Evolutionary conservation across 2,113 vertebrate species (phyloP).

Genomic region (Stictonetta naevosa): DNA sequence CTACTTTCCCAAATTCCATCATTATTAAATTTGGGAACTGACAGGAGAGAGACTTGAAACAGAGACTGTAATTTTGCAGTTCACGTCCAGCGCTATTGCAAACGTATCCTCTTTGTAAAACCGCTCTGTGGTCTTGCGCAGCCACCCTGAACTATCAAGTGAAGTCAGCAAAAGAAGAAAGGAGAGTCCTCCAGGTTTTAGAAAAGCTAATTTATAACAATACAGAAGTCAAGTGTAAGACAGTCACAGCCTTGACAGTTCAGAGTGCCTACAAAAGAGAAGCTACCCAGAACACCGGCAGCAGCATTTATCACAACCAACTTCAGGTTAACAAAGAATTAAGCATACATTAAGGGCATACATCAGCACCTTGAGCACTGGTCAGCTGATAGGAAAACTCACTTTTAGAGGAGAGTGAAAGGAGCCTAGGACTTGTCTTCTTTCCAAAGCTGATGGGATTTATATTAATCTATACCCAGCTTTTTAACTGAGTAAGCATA

Average conservation of each 20-base stretch:
- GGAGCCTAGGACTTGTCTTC: neutral
- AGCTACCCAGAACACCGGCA: accelerated
- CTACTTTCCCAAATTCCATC: neutral
- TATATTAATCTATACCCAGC: neutral
- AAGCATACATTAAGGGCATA: neutral
- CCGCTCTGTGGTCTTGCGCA: neutral
- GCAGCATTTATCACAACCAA: neutral
- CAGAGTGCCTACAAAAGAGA: neutral
- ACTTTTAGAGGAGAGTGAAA: neutral
- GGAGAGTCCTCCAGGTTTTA: neutral
- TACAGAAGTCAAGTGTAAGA: neutral
- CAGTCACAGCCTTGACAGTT: neutral
- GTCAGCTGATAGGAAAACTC: neutral
- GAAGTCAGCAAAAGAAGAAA: neutral
- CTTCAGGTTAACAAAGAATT: neutral
- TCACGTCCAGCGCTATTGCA: neutral
- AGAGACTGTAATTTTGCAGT: neutral
- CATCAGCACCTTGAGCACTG: neutral
- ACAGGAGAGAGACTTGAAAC: neutral
- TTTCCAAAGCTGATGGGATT: neutral
- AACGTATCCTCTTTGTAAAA: neutral
- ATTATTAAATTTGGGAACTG: constrained; percentile 5
- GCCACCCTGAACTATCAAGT: neutral
- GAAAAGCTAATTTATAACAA: neutral
- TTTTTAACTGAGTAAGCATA: neutral